Evolutionary conservation across 2,888 invertebrate genomes (phyloP).

Genomic region (Athetis lepigone): DNA sequence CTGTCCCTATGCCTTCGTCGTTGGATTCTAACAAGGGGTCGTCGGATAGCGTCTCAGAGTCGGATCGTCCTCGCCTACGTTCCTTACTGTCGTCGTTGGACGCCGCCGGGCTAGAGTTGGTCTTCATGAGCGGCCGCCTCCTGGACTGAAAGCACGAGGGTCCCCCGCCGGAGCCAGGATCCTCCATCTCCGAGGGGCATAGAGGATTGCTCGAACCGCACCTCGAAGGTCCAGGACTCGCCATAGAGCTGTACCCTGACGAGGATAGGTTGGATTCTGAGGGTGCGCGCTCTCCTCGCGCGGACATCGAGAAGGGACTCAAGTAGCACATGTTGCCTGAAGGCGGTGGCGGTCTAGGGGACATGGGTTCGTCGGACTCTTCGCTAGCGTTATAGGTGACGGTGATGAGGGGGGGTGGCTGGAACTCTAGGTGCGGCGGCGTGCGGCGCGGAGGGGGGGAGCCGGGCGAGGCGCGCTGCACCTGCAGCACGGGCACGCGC

Average conservation of each 20-base stretch:
- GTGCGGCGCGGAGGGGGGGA: constrained; percentile 91
- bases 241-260: constrained; percentile 96
- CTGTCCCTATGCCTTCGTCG: constrained; percentile 95
- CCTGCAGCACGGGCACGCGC: constrained; percentile 86
- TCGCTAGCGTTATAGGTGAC: constrained; percentile 94
- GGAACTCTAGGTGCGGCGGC: constrained; percentile 92
- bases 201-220: constrained; percentile 95
- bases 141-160: constrained; percentile 88
- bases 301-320: constrained; percentile 94
- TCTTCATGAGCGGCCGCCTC: constrained; percentile 92
- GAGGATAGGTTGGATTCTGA: constrained; percentile 96
- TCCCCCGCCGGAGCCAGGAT: constrained; percentile 91
- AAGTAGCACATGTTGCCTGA: constrained; percentile 93
- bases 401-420: constrained; percentile 93
- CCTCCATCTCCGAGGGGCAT: constrained; percentile 94
- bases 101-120: constrained; percentile 88
- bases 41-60: constrained; percentile 94
- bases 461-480: constrained; percentile 93
- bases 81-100: constrained; percentile 86
- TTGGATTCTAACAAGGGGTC: constrained; percentile 93
- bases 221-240: constrained; percentile 95
- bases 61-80: constrained; percentile 92
- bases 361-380: constrained; percentile 94
- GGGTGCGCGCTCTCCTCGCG: constrained; percentile 93
- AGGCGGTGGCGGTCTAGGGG: constrained; percentile 91